Base-by-base conservation (phyloP, 2,888 invertebrate species). In the Hydraecia micacea region DNA sequence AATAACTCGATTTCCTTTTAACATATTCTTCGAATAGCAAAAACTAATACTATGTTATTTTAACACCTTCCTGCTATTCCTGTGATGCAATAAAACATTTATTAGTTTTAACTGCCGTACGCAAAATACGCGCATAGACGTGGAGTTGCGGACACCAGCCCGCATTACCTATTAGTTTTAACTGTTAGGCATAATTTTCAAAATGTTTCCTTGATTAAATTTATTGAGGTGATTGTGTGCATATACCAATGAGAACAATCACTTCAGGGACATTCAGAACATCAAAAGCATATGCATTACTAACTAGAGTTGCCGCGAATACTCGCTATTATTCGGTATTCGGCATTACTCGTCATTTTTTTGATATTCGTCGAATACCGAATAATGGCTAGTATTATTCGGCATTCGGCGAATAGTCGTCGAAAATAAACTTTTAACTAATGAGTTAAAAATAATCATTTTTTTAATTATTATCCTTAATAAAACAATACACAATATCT, bases 1-100 rank as follows among this genome's bases (percentile, higher is more conserved):
- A 73, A 67, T 63, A 63, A 72, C 55, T 49, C 28, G 62, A 71
- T 72, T 85, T 77, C 73, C 68, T 71, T 46, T 52, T 32, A 52
- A 73, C 58, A 62, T 77, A 55, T 74, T 74, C 65, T 66, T 13
- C 32, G 58, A 36, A 75, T 15, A 75, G n/a, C 36, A 73, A 55
- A 73, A 81, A 25, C n/a, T 25, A 69, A 62, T 67, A 77, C 55
- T 28, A 39, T 18, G 63, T 55, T 81, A 65, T 55, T 68, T 74
- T 72, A 62, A 58, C 18, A 73, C 21, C 71, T 81, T 66, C 13
- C 55, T 58, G 32, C 36, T 8, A 65, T 67, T 76, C 18, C 21
- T 60, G 28, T n/a, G 25, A 15, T 11, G 65, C 46, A 62, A 55
- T 63, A 18, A 49, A 58, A 42, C 5, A 42, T 71, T 55, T 63